Percentiles rank a stretch among this genome's conserved stretches.
Conservation (phyloP, 2,797 vertebrate species). For the Notolabrus celidotus region DNA sequence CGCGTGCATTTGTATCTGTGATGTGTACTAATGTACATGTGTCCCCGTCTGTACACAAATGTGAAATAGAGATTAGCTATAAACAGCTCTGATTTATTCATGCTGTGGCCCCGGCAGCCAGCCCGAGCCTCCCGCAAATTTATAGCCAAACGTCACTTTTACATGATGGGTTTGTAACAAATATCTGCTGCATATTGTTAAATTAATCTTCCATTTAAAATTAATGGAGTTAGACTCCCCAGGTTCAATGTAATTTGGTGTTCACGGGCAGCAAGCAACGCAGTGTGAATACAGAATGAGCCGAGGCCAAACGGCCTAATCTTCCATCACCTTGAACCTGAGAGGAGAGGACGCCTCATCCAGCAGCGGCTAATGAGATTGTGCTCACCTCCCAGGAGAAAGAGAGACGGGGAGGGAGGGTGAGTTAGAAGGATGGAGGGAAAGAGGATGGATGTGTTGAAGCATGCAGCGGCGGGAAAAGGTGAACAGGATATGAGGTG, state of each 20-base stretch:
- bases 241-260: constrained; percentile 99
- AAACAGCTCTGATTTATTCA: constrained; percentile 96
- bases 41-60: constrained; percentile 75
- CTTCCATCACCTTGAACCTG: constrained; percentile 99
- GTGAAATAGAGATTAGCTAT: constrained; percentile 91
- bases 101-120: constrained; percentile 84
- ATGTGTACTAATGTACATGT: constrained; percentile 12
- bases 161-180: constrained; percentile 99
- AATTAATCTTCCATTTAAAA: constrained; percentile 99
- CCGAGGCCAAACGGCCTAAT: constrained; percentile 95
- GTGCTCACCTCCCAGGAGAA: constrained; percentile 92
- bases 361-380: constrained; percentile 98
- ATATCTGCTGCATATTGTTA: constrained; percentile 99
- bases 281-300: constrained; percentile 95
- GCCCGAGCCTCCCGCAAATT: constrained; percentile 91
- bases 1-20: not conserved
- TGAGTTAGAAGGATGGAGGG: constrained; percentile 63
- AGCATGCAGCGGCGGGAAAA: constrained; percentile 41
- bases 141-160: constrained; percentile 98
- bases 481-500: constrained; percentile 60
- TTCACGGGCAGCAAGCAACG: constrained; percentile 93
- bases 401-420: constrained; percentile 70
- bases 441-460: constrained; percentile 72
- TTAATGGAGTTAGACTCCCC: constrained; percentile 99
- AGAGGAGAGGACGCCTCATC: constrained; percentile 95